phyloP scores from a whole-genome alignment of 2,797 vertebrate species.

The Lates japonicus region DNA sequence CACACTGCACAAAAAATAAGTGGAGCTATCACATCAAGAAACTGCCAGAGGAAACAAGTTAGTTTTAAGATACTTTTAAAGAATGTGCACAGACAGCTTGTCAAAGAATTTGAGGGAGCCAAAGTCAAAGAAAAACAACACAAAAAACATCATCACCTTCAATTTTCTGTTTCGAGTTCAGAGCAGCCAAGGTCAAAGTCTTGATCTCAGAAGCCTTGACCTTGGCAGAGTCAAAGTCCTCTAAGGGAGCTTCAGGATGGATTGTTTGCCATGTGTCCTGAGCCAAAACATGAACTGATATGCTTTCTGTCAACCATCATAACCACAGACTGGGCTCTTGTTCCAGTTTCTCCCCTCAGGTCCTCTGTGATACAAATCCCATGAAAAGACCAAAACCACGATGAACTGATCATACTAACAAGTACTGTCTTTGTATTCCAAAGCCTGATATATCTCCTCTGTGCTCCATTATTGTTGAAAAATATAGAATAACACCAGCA shows the following conservation, averaged over 20 bases:
- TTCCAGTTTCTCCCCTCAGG: neutral
- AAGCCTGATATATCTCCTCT: conserved; percentile 1
- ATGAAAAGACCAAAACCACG: conserved; percentile 2
- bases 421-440: neutral
- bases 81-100: neutral
- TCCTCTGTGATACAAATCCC: neutral
- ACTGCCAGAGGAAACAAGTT: neutral
- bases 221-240: neutral
- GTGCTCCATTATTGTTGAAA: neutral
- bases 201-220: neutral
- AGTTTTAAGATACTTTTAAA: neutral
- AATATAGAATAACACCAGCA: neutral
- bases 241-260: neutral
- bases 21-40: neutral
- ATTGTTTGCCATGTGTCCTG: neutral
- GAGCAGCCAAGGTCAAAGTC: neutral
- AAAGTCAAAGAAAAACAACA: neutral
- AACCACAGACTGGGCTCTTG: neutral
- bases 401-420: neutral
- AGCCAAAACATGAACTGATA: conserved; percentile 19
- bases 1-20: neutral
- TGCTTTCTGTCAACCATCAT: neutral
- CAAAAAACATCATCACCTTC: neutral
- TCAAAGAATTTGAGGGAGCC: neutral
- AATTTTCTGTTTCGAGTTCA: neutral